These are phyloP conservation scores for Anser cygnoides DNA, from an alignment of 2,113 vertebrate genomes.

Conservation along the genomic window DNA sequence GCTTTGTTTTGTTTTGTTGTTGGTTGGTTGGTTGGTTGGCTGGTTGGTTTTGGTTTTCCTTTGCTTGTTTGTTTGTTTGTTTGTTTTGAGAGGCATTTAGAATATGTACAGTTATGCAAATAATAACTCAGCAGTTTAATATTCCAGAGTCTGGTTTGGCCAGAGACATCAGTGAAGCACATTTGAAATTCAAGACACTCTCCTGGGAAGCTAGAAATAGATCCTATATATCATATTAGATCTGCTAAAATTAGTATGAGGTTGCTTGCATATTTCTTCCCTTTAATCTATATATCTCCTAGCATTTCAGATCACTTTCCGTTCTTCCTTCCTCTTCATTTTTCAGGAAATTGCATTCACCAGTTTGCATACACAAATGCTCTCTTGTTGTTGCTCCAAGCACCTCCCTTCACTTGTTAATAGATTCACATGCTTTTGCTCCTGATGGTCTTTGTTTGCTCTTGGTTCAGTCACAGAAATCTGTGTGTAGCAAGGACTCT, in stretches of 20 bases:
- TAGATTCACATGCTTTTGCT: background rate
- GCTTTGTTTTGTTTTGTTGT: too few species aligned
- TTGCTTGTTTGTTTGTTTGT: background rate
- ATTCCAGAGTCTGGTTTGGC: background rate
- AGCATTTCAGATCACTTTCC: background rate
- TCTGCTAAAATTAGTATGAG: background rate
- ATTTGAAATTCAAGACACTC: slow-evolving; percentile 12
- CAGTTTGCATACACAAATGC: background rate
- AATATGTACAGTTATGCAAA: background rate
- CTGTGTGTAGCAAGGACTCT: background rate
- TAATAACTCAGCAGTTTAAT: background rate
- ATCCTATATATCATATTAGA: background rate
- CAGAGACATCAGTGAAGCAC: background rate
- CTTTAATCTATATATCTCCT: background rate
- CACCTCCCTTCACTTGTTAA: background rate
- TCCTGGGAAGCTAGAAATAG: slow-evolving; percentile 10
- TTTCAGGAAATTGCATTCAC: background rate
- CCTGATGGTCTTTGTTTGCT: slow-evolving; percentile 15
- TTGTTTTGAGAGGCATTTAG: background rate
- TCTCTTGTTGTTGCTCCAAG: background rate
- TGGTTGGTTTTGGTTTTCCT: too few species aligned
- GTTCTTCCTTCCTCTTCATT: background rate
- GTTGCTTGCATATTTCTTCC: background rate
- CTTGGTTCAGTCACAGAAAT: background rate
- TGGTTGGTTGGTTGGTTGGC: too few species aligned